phyloP scores from a whole-genome alignment of 2,888 invertebrate species.

The Tyria jacobaeae region DNA sequence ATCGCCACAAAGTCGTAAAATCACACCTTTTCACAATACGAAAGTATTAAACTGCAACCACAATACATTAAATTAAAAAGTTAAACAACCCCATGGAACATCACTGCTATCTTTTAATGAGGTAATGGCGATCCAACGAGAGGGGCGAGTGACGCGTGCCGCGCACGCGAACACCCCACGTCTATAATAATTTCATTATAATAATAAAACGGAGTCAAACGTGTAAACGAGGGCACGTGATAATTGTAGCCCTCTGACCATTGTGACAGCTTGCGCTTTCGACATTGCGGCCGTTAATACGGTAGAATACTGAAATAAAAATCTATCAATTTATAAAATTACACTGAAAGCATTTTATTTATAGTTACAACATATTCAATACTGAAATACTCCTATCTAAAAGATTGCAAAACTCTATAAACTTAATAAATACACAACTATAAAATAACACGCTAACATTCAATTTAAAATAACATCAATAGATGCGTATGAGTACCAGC shows the following conservation, averaged over 20 bases:
- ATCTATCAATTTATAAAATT: constrained; percentile 2
- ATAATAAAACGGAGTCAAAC: constrained; percentile 82
- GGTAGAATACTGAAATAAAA: not conserved
- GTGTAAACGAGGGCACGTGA: constrained; percentile 81
- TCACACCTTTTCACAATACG: constrained; percentile 72
- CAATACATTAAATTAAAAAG: constrained; percentile 81
- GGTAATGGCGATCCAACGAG: constrained; percentile 72
- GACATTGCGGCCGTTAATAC: constrained; percentile 24
- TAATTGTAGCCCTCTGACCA: constrained; percentile 60
- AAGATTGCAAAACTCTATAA: constrained; percentile 16
- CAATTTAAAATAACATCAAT: constrained; percentile 35
- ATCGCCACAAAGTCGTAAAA: constrained; percentile 55
- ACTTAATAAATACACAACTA: constrained; percentile 13
- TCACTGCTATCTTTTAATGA: constrained; percentile 77
- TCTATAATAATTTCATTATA: constrained; percentile 81
- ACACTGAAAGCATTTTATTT: not conserved
- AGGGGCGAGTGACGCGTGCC: constrained; percentile 59
- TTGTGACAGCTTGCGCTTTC: constrained; percentile 45
- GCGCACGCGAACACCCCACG: constrained; percentile 69
- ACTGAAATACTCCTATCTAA: constrained; percentile 2
- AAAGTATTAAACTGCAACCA: constrained; percentile 58
- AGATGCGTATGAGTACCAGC: constrained; percentile 22
- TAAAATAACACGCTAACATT: constrained; percentile 23
- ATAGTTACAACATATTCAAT: not conserved
- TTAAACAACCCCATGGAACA: constrained; percentile 71